Conservation (phyloP, 2,888 invertebrate species). For the Brachynemurus nebulosus region DNA sequence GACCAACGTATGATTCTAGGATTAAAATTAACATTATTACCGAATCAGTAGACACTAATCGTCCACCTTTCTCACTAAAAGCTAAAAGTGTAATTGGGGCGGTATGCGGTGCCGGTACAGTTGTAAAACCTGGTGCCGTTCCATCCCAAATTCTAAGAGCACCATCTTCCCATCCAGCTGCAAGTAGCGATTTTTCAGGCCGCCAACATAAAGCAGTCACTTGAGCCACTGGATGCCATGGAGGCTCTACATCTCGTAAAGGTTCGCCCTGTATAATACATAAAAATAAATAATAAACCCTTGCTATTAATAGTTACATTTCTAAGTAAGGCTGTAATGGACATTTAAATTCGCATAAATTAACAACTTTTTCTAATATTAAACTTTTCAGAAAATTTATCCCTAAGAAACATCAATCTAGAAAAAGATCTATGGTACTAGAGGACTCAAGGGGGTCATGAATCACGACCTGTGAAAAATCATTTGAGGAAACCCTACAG, state of each 20-base stretch:
- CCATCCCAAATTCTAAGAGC: conserved; percentile 75
- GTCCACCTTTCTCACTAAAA: conserved; percentile 69
- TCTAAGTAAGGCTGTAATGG: too few relatives aligned
- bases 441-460: too few relatives aligned
- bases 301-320: too few relatives aligned
- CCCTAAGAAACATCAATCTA: too few relatives aligned
- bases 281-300: conserved; percentile 10
- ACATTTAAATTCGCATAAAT: too few relatives aligned
- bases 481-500: too few relatives aligned
- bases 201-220: conserved; percentile 81
- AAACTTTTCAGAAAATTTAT: too few relatives aligned
- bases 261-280: conserved; percentile 49
- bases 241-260: conserved; percentile 59
- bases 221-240: conserved; percentile 62
- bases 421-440: too few relatives aligned
- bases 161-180: conserved; percentile 87
- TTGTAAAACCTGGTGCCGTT: conserved; percentile 47
- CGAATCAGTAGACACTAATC: conserved; percentile 76
- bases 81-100: conserved; percentile 49
- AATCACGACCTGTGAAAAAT: too few relatives aligned
- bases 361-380: too few relatives aligned
- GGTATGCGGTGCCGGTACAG: conserved; percentile 51
- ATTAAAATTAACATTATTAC: conserved; percentile 31
- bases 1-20: too few relatives aligned
- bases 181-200: conserved; percentile 65